These are phyloP conservation scores for Mormyrus proboscirostris DNA, from an alignment of 2,797 vertebrate species.

Conservation along the genomic window DNA sequence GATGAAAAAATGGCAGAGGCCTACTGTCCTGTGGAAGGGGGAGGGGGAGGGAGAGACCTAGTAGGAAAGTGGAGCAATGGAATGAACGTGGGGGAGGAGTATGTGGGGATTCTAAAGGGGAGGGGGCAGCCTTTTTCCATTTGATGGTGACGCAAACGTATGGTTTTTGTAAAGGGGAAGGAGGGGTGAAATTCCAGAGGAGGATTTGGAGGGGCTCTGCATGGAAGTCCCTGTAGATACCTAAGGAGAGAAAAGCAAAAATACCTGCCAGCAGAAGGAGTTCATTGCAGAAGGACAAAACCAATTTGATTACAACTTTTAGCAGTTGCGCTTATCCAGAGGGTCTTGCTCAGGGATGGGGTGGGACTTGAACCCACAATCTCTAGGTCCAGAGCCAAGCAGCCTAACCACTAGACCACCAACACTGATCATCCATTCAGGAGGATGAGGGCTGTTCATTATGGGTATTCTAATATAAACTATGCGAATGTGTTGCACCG, in stretches of 20 bases:
- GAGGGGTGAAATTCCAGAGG: background rate
- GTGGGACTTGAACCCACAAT: too few species aligned
- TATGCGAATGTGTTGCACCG: background rate
- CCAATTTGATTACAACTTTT: background rate
- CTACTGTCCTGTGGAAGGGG: background rate
- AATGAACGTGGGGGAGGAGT: background rate
- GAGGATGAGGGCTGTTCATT: background rate
- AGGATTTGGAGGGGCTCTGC: background rate
- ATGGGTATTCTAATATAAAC: background rate
- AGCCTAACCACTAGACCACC: too few species aligned
- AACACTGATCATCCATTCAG: too few species aligned
- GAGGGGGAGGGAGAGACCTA: background rate
- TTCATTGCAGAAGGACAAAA: background rate
- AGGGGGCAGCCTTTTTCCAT: background rate
- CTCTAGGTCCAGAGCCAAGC: too few species aligned
- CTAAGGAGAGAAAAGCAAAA: background rate
- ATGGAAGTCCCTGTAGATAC: background rate
- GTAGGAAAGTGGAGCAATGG: background rate
- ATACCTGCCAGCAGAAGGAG: background rate
- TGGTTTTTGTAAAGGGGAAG: background rate
- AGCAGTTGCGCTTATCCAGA: too few species aligned
- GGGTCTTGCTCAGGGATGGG: too few species aligned
- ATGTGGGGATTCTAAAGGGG: background rate
- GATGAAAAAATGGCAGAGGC: background rate
- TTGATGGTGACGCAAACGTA: background rate